Evolutionary conservation across 2,797 vertebrate species (phyloP).

Genomic region (Protosalanx chinensis): DNA sequence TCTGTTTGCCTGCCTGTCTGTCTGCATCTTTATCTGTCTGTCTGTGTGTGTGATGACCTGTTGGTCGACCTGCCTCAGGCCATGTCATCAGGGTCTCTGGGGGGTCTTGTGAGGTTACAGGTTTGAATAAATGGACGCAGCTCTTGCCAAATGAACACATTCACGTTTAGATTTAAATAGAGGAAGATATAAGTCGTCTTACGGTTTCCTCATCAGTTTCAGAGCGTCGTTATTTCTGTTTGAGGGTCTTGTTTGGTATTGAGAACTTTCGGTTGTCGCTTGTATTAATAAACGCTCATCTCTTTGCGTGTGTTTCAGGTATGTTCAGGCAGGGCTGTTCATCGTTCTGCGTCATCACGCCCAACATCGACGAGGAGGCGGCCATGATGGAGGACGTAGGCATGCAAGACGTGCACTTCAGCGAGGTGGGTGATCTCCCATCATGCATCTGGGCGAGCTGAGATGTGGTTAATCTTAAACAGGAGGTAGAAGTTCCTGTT

Average conservation of each 20-base stretch:
- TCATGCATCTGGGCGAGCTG: not conserved
- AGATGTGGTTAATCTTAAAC: not conserved
- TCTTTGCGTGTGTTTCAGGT: slow-evolving; percentile 51
- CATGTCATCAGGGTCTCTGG: not conserved
- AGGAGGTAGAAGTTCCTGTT: not conserved
- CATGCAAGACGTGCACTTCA: slow-evolving; percentile 99
- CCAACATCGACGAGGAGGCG: slow-evolving; percentile 98
- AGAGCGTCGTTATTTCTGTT: too few relatives aligned
- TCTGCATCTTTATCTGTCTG: too few relatives aligned
- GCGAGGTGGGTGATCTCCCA: slow-evolving; percentile 74
- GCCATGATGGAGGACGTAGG: slow-evolving; percentile 99
- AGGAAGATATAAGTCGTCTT: too few relatives aligned
- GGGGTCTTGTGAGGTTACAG: too few relatives aligned
- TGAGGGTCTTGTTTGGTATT: too few relatives aligned
- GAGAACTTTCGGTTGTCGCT: too few relatives aligned
- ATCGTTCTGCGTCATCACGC: slow-evolving; percentile 93
- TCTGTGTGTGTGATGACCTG: not conserved
- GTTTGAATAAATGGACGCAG: too few relatives aligned
- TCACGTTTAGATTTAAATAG: too few relatives aligned
- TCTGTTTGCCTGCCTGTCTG: too few relatives aligned
- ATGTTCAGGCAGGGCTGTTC: slow-evolving; percentile 94
- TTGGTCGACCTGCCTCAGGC: not conserved
- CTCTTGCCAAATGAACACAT: too few relatives aligned
- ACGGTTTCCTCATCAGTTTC: too few relatives aligned
- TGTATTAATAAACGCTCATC: not conserved